Conservation (phyloP, 1,140 invertebrate genomes). For the Sycobia sp. region DNA sequence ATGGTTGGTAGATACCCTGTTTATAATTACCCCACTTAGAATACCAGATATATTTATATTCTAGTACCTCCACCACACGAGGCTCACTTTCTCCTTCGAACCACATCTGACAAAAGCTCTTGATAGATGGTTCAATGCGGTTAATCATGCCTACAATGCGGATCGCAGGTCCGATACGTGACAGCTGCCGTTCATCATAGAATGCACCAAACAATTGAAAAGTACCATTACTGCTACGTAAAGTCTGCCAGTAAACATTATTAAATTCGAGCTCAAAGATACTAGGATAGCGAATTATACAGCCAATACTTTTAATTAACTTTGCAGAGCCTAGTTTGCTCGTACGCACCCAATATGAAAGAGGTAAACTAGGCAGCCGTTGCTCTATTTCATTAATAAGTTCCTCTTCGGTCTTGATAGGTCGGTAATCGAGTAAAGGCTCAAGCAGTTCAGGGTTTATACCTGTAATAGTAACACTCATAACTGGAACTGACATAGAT, state of each 20-base stretch:
- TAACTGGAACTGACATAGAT: not conserved
- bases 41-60: slow-evolving; percentile 95
- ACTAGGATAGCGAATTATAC: slow-evolving; percentile 75
- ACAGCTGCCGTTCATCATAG: slow-evolving; percentile 79
- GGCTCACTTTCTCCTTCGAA: slow-evolving; percentile 81
- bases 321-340: slow-evolving; percentile 66
- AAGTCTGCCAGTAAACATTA: slow-evolving; percentile 88
- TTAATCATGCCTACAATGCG: slow-evolving; percentile 90
- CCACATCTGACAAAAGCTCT: slow-evolving; percentile 88
- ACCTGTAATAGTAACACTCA: slow-evolving; percentile 16
- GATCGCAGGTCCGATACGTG: slow-evolving; percentile 78
- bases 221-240: slow-evolving; percentile 80
- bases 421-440: slow-evolving; percentile 68
- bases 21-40: slow-evolving; percentile 94
- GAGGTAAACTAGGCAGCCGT: slow-evolving; percentile 77
- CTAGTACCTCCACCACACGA: slow-evolving; percentile 77
- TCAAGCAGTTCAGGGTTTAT: slow-evolving; percentile 52
- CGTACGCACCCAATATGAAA: slow-evolving; percentile 81
- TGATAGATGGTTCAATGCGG: slow-evolving; percentile 80
- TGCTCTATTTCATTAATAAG: slow-evolving; percentile 77
- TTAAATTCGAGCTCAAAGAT: slow-evolving; percentile 90
- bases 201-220: slow-evolving; percentile 90
- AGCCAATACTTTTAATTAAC: slow-evolving; percentile 65
- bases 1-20: slow-evolving; percentile 89
- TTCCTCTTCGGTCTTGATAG: slow-evolving; percentile 74